These are phyloP conservation scores for Schizaphis graminum DNA, from an alignment of 2,888 invertebrate genomes.

Conservation along the genomic window DNA sequence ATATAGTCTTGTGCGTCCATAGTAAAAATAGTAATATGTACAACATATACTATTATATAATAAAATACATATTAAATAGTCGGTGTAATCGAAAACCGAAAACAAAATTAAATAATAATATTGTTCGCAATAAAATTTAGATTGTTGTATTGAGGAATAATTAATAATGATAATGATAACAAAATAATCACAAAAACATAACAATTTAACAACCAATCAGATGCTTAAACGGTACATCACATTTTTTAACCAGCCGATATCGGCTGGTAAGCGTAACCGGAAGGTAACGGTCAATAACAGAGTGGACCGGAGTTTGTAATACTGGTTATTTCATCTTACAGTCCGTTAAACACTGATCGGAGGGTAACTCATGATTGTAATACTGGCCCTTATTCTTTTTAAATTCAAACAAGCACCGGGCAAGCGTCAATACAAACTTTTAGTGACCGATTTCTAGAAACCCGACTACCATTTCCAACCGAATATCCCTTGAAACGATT, in stretches of 20 bases:
- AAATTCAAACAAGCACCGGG: no score
- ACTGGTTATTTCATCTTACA: not conserved
- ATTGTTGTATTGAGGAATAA: not conserved
- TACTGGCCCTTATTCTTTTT: not conserved
- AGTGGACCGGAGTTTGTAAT: not conserved
- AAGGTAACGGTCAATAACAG: not conserved
- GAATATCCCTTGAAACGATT: no score
- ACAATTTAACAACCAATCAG: slow-evolving; percentile 17
- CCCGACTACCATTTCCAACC: no score
- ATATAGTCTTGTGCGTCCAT: not conserved
- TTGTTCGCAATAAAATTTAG: not conserved
- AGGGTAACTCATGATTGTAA: not conserved
- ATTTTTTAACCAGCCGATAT: not conserved
- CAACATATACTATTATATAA: not conserved
- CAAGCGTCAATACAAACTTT: no score
- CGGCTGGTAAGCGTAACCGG: not conserved
- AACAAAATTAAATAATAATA: not conserved
- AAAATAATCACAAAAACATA: not conserved
- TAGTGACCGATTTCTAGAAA: no score
- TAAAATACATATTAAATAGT: not conserved
- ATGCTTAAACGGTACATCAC: not conserved
- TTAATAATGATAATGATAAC: not conserved
- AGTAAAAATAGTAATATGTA: not conserved
- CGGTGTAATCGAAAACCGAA: not conserved
- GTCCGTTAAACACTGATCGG: not conserved